Conservation (phyloP, 30 jellyfish, hydroid and myxozoan species). For the Hydractinia symbiolongicarpus region DNA sequence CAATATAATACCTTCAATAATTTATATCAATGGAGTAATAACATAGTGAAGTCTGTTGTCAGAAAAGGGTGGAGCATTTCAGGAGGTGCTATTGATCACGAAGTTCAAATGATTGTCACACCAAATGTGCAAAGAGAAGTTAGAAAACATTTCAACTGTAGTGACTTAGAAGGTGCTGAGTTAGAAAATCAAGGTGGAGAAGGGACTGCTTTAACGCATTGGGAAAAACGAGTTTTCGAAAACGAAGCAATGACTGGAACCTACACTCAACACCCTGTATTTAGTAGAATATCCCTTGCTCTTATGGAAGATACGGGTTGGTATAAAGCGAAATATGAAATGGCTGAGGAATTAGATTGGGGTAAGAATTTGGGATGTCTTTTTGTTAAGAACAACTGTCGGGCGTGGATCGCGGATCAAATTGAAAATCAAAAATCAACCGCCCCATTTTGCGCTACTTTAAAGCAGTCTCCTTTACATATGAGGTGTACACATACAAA, state of each 20-base stretch:
- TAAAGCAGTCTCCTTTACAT: slow-evolving; percentile 88
- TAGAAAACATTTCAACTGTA: slow-evolving; percentile 66
- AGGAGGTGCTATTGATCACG: slow-evolving; percentile 76
- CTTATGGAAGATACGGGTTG: slow-evolving; percentile 95
- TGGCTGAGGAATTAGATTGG: slow-evolving; percentile 91
- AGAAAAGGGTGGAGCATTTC: slow-evolving; percentile 81
- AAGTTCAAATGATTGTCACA: slow-evolving; percentile 82
- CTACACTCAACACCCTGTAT: slow-evolving; percentile 91
- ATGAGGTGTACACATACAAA: slow-evolving; percentile 91
- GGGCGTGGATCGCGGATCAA: slow-evolving; percentile 94
- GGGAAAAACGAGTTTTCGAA: slow-evolving; percentile 91
- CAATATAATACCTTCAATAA: slow-evolving; percentile 49
- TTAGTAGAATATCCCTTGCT: slow-evolving; percentile 72
- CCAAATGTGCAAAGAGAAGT: slow-evolving; percentile 78
- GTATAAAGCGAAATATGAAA: slow-evolving; percentile 81
- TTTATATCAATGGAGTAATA: slow-evolving; percentile 73
- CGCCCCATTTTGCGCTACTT: slow-evolving; percentile 91
- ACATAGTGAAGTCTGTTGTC: slow-evolving; percentile 42
- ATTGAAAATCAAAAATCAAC: slow-evolving; percentile 55
- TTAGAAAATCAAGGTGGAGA: slow-evolving; percentile 94
- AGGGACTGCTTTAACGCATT: slow-evolving; percentile 87
- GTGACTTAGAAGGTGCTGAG: slow-evolving; percentile 85
- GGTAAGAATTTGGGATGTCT: slow-evolving; percentile 80
- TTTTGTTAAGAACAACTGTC: slow-evolving; percentile 77
- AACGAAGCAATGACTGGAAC: slow-evolving; percentile 97